Conservation (phyloP, 2,888 invertebrate genomes). For the Drosophila robusta region DNA sequence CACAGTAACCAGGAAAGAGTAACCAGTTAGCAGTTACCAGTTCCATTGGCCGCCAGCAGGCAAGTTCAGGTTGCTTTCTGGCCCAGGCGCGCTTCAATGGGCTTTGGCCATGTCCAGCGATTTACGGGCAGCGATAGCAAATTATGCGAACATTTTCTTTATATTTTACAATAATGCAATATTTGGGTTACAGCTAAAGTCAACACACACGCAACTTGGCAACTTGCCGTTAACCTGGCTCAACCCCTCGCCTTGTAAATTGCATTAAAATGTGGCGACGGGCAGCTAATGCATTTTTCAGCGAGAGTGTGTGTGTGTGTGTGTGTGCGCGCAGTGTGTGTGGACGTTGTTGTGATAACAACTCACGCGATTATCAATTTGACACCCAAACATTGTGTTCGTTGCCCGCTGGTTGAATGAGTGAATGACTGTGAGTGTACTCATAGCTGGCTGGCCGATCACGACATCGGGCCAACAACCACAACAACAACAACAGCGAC, state of each 20-base stretch:
- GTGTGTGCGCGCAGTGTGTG: conserved; percentile 40
- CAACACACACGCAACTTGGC: conserved; percentile 45
- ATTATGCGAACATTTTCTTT: conserved; percentile 76
- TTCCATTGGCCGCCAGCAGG: conserved; percentile 19
- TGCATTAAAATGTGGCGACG: conserved; percentile 75
- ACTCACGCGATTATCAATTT: conserved; percentile 82
- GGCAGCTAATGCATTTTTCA: conserved; percentile 69
- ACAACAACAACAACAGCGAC: conserved; percentile 33
- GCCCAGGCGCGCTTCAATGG: conserved; percentile 74
- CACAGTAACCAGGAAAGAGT: conserved; percentile 40
- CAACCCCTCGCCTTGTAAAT: conserved; percentile 54
- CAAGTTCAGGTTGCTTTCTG: conserved; percentile 20
- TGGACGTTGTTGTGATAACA: conserved; percentile 76
- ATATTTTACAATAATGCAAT: conserved; percentile 57
- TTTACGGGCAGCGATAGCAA: conserved; percentile 73
- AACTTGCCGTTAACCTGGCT: conserved; percentile 49
- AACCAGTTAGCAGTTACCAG: conserved; percentile 24
- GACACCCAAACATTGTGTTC: conserved; percentile 75
- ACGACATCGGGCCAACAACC: conserved; percentile 56
- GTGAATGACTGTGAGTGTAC: conserved; percentile 47
- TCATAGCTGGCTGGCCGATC: conserved; percentile 51
- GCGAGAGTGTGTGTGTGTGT: conserved; percentile 18
- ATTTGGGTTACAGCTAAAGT: conserved; percentile 70
- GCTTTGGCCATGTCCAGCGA: conserved; percentile 64
- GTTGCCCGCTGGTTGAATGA: conserved; percentile 38